Base-by-base conservation (phyloP, 2,113 vertebrate species). In the Ondatra zibethicus region DNA sequence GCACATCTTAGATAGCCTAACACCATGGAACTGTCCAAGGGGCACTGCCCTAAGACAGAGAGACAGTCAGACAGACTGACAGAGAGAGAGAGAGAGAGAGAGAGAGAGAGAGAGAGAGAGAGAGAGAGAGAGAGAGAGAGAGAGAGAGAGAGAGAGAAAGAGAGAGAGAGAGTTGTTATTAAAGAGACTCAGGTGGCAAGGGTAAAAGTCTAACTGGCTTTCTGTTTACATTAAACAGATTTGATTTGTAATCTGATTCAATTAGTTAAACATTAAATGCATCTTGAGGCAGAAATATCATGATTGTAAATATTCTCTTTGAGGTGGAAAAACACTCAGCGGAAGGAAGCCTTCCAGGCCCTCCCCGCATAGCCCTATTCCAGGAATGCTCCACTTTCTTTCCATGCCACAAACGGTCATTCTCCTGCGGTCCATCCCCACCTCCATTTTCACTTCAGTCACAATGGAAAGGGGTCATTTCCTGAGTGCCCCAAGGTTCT, bases 181-280 rank as follows among this genome's bases (percentile, higher is more conserved):
- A 58, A 66, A 93, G 72, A 89, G 81, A 94, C 63, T 97, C 96
- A 95, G 95, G 93, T 97, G 82, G 87, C 75, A 96, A 97, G 63
- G 85, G 55, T 90, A 73, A 92, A 94, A 31, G 12, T n/a, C 80
- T 97, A 95, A 96, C 92, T 91, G 85, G 85, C 47, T 96, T 94
- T 97, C 85, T 92, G 76, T 97, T 97, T 96, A 97, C 88, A 78
- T 95, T 93, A 97, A 97, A 97, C 73, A 95, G 80, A 91, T 96
- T 91, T 97, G 96, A 97, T 97, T 91, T 96, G 91, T 96, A 97
- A 97, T 96, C 92, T 93, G 92, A 95, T 81, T 97, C 96, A 97
- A 95, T 97, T 97, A 98, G 85, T 58, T 68, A 75, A 93, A 96
- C 97, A 95, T 96, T 92, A 95, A 97, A 88, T 68, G 73, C 76